phyloP scores from a whole-genome alignment of 2,888 invertebrate genomes.

The Callyntrura sp. region DNA sequence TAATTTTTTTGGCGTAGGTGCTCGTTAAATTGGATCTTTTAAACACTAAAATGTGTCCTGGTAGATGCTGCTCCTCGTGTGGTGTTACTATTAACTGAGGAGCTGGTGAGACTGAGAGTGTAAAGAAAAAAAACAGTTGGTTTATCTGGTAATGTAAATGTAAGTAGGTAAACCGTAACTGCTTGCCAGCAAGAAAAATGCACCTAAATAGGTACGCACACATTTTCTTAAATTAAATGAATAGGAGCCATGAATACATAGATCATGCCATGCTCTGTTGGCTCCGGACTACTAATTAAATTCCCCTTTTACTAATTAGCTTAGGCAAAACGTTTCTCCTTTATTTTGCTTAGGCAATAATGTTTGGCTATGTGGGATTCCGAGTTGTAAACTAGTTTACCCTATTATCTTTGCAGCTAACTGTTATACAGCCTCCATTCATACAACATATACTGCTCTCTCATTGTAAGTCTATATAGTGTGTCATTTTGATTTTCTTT shows the following conservation, averaged over 20 bases:
- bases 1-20: neutral
- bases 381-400: too few relatives aligned
- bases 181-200: too few relatives aligned
- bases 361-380: too few relatives aligned
- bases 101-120: too few relatives aligned
- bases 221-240: neutral
- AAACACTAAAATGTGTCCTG: neutral
- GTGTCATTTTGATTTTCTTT: conserved; percentile 13
- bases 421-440: conserved; percentile 31
- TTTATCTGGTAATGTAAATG: too few relatives aligned
- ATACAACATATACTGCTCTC: neutral
- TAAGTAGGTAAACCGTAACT: too few relatives aligned
- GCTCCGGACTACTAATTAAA: conserved; percentile 49
- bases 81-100: neutral
- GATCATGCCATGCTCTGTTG: conserved; percentile 37
- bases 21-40: neutral
- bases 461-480: too few relatives aligned
- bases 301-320: conserved; percentile 53
- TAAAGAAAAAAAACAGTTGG: too few relatives aligned
- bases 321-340: conserved; percentile 35
- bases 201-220: too few relatives aligned
- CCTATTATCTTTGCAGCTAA: too few relatives aligned
- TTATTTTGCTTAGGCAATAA: too few relatives aligned
- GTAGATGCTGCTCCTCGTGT: neutral
- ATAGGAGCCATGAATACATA: neutral